Evolutionary conservation across 1,140 invertebrate genomes (phyloP), one percentile per base, ranked within the genome.

Genomic region (Colletes gigas): DNA sequence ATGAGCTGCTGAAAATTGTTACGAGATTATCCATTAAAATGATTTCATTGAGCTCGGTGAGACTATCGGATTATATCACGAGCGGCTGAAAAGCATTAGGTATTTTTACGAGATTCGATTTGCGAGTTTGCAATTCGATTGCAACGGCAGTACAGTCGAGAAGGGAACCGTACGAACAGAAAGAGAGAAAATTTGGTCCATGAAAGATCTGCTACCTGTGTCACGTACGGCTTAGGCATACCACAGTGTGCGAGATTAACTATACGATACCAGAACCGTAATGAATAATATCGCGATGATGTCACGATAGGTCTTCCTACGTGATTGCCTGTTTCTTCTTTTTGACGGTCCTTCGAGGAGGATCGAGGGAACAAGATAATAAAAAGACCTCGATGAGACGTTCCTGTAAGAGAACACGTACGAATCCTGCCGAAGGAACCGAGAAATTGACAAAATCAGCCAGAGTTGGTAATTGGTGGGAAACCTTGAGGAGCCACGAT

Each of bases 121-220:
- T 10, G 14, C 50, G 7, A 52, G 14, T 12, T 57, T 57, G 15
- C n/a, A n/a, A n/a, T 57, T 57, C 1, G 3, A 21, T 55, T 1
- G 15, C 4, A 50, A 60, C 14, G 50, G 47, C 17, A 4, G 10
- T 19, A 17, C 17, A 1, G 8, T 4, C 9, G 5, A 10, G 39
- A 2, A 3, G 4, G 10, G n/a, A n/a, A n/a, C 8, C n/a, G 7
- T 4, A 62, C 60, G 60, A 7, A 41, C 7, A 30, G 14, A 44
- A 68, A 15, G 3, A 41, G 19, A 14, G 10, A 50, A 50, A 59
- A 66, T 69, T 76, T 77, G 73, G 73, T 59, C 19, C 73, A 65
- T 65, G 73, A 86, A 83, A 83, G 84, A 88, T 85, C 71, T 82
- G 80, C 84, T 85, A 67, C 57, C 54, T 67, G 50, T 47, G 60